Evolutionary conservation across 2,888 invertebrate genomes (phyloP).

Genomic region (Amblyjoppa proteus): DNA sequence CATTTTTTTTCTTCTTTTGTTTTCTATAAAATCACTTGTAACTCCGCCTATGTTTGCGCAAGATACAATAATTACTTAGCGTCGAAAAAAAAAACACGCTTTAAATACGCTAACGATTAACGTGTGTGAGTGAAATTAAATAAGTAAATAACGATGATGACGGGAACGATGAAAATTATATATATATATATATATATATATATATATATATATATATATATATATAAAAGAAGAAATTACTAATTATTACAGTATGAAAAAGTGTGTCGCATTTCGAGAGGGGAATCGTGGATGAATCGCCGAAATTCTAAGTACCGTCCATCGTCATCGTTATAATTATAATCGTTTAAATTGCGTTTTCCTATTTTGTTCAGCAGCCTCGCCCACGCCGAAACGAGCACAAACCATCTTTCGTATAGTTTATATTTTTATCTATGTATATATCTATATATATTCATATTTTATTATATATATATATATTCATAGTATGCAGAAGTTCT

Average conservation of each 20-base stretch:
- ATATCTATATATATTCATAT: constrained; percentile 57
- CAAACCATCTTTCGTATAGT: constrained; percentile 62
- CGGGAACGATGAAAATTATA: constrained; percentile 30
- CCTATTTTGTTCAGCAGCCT: constrained; percentile 29
- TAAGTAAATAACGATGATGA: constrained; percentile 57
- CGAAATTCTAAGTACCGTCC: constrained; percentile 58
- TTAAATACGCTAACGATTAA: constrained; percentile 61
- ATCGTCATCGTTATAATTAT: constrained; percentile 48
- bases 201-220: not conserved
- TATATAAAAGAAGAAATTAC: constrained; percentile 21
- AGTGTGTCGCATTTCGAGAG: constrained; percentile 4
- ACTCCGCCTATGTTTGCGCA: constrained; percentile 31
- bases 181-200: not conserved
- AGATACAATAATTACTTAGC: constrained; percentile 39
- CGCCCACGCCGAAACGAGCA: constrained; percentile 44
- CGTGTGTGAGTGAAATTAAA: constrained; percentile 55
- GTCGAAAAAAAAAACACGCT: constrained; percentile 17
- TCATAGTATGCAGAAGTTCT: constrained; percentile 52
- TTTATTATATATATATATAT: constrained; percentile 55
- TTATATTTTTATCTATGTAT: constrained; percentile 62
- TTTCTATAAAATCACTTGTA: constrained; percentile 53
- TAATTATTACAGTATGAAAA: constrained; percentile 19
- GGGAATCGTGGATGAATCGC: constrained; percentile 38
- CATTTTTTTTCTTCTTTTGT: not conserved
- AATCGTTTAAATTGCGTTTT: constrained; percentile 32